Percentiles rank a stretch among this genome's conserved stretches.
These are phyloP conservation scores for Vidua macroura DNA, from an alignment of 2,113 vertebrate genomes.

Conservation along the genomic window DNA sequence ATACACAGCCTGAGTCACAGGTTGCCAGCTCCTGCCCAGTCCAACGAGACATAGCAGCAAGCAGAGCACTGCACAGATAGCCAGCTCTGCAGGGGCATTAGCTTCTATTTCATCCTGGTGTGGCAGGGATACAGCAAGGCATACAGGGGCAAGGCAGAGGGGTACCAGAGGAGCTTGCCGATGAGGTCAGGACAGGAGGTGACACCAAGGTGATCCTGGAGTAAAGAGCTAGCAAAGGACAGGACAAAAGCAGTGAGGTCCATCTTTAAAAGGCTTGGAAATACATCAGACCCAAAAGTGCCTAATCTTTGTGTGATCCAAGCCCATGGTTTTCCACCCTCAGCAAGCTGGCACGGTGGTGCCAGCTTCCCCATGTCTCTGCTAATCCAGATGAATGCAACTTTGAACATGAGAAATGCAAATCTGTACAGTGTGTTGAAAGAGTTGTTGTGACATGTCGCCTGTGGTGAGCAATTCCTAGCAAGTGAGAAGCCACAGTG, in stretches of 20 bases:
- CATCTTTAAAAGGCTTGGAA: background rate
- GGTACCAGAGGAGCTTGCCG: background rate
- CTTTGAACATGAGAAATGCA: background rate
- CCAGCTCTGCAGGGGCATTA: background rate
- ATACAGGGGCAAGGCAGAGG: background rate
- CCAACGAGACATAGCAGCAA: rapidly evolving
- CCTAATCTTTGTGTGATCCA: background rate
- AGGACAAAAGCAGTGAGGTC: background rate
- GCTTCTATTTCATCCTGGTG: background rate
- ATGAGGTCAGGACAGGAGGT: background rate
- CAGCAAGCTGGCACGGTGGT: background rate
- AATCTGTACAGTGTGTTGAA: background rate
- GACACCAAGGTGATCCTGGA: background rate
- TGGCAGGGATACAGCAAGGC: background rate
- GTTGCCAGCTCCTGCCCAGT: background rate
- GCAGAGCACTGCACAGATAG: background rate
- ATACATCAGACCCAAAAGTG: background rate
- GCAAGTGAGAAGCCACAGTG: slow-evolving; percentile 22
- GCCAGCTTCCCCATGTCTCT: background rate
- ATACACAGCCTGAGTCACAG: background rate
- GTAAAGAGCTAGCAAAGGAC: background rate
- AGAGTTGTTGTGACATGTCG: background rate
- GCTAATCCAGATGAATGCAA: background rate
- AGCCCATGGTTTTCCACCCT: background rate
- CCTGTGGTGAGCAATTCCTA: slow-evolving; percentile 30